Evolutionary conservation across 1,140 invertebrate species (phyloP), one percentile per base, ranked within the genome.

Genomic region (Drosophila subpulchrella): DNA sequence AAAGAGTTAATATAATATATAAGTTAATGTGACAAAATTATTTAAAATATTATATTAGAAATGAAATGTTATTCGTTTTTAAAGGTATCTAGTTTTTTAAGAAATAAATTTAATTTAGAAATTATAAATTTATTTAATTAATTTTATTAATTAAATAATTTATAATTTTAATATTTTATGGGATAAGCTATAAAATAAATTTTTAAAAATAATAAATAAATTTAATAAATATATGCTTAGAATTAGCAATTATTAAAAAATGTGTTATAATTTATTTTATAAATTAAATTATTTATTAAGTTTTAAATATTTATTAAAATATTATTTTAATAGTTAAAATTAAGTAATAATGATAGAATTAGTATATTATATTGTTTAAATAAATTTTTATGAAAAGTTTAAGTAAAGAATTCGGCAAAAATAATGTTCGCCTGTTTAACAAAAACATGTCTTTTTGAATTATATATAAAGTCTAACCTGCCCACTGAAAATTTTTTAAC

Each of bases 391-490:
- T 78, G 74, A 82, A 56, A 93, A 86, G 66, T 94, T 92, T 91
- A 71, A 68, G 83, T 93, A 94, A 95, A 92, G 93, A 95, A 95
- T 93, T 95, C 89, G 93, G 93, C 94, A 95, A 95, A 93, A 91
- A 88, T 91, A 92, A 93, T 94, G 93, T 94, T 94, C 93, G 94
- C 93, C 93, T 95, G 95, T 95, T 95, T 96, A 95, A 84, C 94
- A 96, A 96, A 96, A 96, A 96, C 94, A 95, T 95, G 92, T 94
- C 93, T 94, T 94, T 93, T 93, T 92, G 94, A 91, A 71, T 66
- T 92, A 93, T 93, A 94, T 95, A 92, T 93, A 93, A 94, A 93
- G 93, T 95, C 92, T 91, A 91, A 93, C 93, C 94, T 96, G 94
- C 42, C 93, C 77, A 81, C 72, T 80, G 77, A 81, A 30, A 60